These are phyloP conservation scores for Tragopan temminckii DNA, from an alignment of 2,797 vertebrate genomes.

Conservation along the genomic window DNA sequence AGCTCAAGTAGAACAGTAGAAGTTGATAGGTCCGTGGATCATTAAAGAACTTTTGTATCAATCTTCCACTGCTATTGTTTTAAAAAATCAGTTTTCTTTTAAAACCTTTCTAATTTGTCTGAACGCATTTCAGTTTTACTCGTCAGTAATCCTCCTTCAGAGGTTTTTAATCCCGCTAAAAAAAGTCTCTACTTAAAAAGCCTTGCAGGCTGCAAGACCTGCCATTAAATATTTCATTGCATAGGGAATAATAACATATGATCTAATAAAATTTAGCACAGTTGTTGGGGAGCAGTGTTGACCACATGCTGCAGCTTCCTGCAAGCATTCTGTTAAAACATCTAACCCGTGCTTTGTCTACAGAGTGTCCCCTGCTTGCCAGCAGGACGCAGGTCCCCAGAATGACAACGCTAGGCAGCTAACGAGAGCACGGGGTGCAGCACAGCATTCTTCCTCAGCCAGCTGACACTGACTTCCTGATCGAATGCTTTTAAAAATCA, in stretches of 20 bases:
- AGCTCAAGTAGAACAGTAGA: slow-evolving; percentile 34
- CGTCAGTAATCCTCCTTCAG: neutral
- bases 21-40: slow-evolving; percentile 59
- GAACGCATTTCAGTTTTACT: slow-evolving; percentile 14
- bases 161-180: slow-evolving; percentile 44
- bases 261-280: slow-evolving; percentile 61
- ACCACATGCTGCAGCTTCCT: slow-evolving; percentile 41
- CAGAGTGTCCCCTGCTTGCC: neutral
- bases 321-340: slow-evolving; percentile 12
- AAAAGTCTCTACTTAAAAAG: slow-evolving; percentile 51
- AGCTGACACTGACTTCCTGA: slow-evolving; percentile 14
- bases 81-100: slow-evolving; percentile 38
- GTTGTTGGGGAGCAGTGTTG: slow-evolving; percentile 46
- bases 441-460: neutral
- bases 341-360: neutral
- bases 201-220: slow-evolving; percentile 67
- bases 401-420: neutral
- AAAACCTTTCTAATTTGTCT: slow-evolving; percentile 13
- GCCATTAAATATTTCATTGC: slow-evolving; percentile 76
- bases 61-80: neutral
- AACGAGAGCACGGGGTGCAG: neutral
- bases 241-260: slow-evolving; percentile 75
- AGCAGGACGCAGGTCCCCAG: neutral
- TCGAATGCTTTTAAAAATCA: slow-evolving; percentile 15
- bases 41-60: slow-evolving; percentile 21